Evolutionary conservation across 1,140 invertebrate species (phyloP), one percentile per base, ranked within the genome.

Genomic region (Hermatobates lingyangjiaoensis): DNA sequence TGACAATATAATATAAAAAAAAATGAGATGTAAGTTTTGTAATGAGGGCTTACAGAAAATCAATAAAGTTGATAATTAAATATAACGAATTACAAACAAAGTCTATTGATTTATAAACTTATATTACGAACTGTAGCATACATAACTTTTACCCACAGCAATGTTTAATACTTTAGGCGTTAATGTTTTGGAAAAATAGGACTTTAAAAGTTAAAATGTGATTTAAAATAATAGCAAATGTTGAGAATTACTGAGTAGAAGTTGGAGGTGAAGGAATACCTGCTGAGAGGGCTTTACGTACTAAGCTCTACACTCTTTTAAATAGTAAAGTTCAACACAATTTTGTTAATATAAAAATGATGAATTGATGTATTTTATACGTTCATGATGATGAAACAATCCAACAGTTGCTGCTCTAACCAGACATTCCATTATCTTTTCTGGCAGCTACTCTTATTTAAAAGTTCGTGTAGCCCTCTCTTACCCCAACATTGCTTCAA

Each of bases 401-500:
- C 39, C 15, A 23, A 26, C 18, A 51, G 2, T 2, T 27, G 4
- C 12, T 12, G 20, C 21, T 28, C 15, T 15, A 30, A 25, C n/a
- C 26, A 15, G 26, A 42, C 47, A 47, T 47, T 47, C 51, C 51
- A 47, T 52, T 48, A 40, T 27, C 38, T 42, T 53, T 48, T 20
- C 20, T 51, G 7, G 23, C 10, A 46, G 20, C n/a, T 51, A 20
- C 18, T 28, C 24, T 2, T 45, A 21, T 28, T n/a, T 27, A 4
- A 3, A 46, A 27, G n/a, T n/a, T 3, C n/a, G 26, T 23, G 20
- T 7, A 10, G 23, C 38, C 27, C 46, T 24, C 40, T 54, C 20
- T 27, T 27, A 27, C 45, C 50, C 54, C 50, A 52, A 50, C 44
- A 48, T 38, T 51, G 45, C 50, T 52, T 51, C 27, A 24, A 38